These are phyloP conservation scores for Eonycteris spelaea DNA, from an alignment of 2,113 vertebrate genomes.

Conservation along the genomic window DNA sequence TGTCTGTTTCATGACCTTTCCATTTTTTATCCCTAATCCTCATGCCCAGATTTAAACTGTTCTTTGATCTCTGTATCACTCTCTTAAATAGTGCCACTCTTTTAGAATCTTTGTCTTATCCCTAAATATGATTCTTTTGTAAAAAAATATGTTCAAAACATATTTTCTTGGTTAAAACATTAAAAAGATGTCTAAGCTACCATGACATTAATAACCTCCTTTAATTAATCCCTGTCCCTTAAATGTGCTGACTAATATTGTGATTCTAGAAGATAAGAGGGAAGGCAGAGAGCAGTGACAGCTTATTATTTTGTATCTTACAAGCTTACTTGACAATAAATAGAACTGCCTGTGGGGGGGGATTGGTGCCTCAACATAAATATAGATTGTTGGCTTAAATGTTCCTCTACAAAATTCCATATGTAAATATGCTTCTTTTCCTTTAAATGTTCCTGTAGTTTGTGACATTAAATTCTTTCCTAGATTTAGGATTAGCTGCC, in stretches of 20 bases:
- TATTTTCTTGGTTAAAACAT: background rate
- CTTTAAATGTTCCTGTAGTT: background rate
- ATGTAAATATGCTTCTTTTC: background rate
- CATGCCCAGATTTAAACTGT: background rate
- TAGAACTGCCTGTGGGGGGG: too few relatives aligned
- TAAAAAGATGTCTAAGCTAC: background rate
- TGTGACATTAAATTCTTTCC: background rate
- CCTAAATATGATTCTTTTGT: background rate
- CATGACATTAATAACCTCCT: background rate
- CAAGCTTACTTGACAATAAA: background rate
- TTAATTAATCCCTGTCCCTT: background rate
- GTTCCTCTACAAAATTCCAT: background rate
- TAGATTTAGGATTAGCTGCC: background rate
- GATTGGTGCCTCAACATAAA: too few relatives aligned
- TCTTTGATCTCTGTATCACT: background rate
- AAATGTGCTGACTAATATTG: background rate
- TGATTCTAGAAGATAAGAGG: background rate
- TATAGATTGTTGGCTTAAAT: too few relatives aligned
- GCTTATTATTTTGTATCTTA: background rate
- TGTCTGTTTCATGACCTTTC: background rate
- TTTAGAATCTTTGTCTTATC: background rate
- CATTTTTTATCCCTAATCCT: background rate
- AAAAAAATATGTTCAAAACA: background rate
- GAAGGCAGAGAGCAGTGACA: rapidly evolving
- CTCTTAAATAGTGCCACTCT: background rate